A percentile compares a stretch with the other conserved stretches of the same genome.
Evolutionary conservation across 2,888 invertebrate species (phyloP).

Genomic region (Beris morrisii): DNA sequence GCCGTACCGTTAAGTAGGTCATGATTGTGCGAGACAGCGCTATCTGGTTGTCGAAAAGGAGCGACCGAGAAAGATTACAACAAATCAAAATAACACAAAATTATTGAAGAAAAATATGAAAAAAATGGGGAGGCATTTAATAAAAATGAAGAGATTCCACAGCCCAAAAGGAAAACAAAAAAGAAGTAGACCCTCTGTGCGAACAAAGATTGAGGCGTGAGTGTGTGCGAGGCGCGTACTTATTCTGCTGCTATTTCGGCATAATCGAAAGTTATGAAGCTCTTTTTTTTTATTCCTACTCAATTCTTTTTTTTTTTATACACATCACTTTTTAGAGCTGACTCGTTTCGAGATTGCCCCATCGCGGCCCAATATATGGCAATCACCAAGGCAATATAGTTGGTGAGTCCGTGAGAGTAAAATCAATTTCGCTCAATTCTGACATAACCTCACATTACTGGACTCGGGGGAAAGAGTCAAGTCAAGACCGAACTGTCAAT

Average conservation of each 20-base stretch:
- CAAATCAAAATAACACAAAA: slow-evolving; percentile 21
- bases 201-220: no score
- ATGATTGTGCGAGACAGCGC: slow-evolving; percentile 56
- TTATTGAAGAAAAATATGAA: slow-evolving; percentile 20
- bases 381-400: no score
- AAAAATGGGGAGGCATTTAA: slow-evolving; percentile 8
- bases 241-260: not conserved
- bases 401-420: no score
- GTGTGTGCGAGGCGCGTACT: not conserved
- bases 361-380: not conserved
- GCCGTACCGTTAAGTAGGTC: slow-evolving; percentile 53
- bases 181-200: not conserved
- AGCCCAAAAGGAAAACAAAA: slow-evolving; percentile 1
- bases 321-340: slow-evolving; percentile 3
- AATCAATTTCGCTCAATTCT: no score
- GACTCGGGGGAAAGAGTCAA: no score
- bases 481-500: no score
- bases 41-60: slow-evolving; percentile 49
- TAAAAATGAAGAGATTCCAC: slow-evolving; percentile 30
- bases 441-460: no score
- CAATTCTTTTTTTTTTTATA: not conserved
- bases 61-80: slow-evolving; percentile 49
- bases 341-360: slow-evolving; percentile 21
- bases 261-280: slow-evolving; percentile 8
- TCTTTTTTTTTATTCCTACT: slow-evolving; percentile 5